Conservation (phyloP, 1,140 invertebrate genomes). For the Lepidotrigona ventralis region DNA sequence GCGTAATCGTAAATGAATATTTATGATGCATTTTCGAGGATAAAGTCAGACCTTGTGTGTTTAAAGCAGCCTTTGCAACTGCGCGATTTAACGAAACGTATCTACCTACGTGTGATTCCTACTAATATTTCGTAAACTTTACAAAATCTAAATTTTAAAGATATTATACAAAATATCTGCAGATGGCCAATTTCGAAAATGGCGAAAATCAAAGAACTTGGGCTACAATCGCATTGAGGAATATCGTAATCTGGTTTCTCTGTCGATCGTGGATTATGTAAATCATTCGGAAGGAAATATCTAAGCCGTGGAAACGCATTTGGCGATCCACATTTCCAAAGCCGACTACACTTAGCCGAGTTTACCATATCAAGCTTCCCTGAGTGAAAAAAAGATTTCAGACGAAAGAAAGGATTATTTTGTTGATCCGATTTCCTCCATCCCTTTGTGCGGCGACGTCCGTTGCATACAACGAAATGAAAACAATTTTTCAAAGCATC, state of each 20-base stretch:
- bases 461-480: constrained; percentile 8
- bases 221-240: not conserved
- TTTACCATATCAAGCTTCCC: constrained; percentile 24
- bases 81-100: not conserved
- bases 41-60: not conserved
- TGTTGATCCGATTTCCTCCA: constrained; percentile 30
- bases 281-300: constrained; percentile 11
- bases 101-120: not conserved
- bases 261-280: constrained; percentile 42
- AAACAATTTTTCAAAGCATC: constrained; percentile 28
- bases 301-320: constrained; percentile 25
- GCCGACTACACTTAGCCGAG: not conserved
- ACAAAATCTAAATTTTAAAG: no score
- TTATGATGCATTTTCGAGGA: not conserved
- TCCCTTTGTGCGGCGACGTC: not conserved
- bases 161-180: not conserved
- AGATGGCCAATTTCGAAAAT: no score
- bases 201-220: not conserved
- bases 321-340: constrained; percentile 31
- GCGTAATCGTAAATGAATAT: not conserved
- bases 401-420: constrained; percentile 29
- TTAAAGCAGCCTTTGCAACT: not conserved
- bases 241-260: constrained; percentile 13
- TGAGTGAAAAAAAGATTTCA: constrained; percentile 11
- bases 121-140: not conserved